Evolutionary conservation across 2,113 vertebrate genomes (phyloP).

Genomic region (Hassar affinis): DNA sequence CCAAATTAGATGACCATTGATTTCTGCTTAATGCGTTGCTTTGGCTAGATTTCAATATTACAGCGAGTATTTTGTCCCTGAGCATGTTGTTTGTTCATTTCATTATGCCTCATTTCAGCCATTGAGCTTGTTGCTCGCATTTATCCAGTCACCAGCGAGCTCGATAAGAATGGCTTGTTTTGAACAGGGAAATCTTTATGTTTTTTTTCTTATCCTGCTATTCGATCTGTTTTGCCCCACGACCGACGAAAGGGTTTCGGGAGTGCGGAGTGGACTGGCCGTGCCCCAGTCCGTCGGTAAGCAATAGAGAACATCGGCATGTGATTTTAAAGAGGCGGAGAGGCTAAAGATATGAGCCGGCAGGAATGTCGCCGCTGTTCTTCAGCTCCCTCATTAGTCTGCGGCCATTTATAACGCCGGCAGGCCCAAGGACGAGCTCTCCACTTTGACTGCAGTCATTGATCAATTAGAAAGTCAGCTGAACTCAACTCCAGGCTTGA

Average conservation of each 20-base stretch:
- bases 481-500: constrained; percentile 61
- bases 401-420: constrained; percentile 60
- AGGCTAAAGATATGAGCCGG: constrained; percentile 31
- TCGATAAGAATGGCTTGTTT: constrained; percentile 37
- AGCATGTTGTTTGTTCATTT: constrained; percentile 51
- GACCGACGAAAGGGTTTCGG: not conserved
- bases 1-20: constrained; percentile 79
- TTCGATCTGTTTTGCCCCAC: constrained; percentile 4
- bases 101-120: constrained; percentile 54
- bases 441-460: constrained; percentile 60
- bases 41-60: constrained; percentile 66
- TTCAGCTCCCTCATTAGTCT: constrained; percentile 58
- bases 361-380: constrained; percentile 44
- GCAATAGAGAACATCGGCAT: not conserved
- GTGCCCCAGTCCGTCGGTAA: not conserved
- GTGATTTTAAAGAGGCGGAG: constrained; percentile 7
- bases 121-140: constrained; percentile 37
- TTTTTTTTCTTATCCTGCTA: not conserved
- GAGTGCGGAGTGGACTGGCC: constrained; percentile 8
- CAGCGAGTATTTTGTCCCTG: constrained; percentile 50
- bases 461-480: constrained; percentile 65
- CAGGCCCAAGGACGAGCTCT: constrained; percentile 63
- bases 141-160: constrained; percentile 33
- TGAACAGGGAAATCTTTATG: constrained; percentile 39
- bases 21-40: constrained; percentile 71